phyloP scores from a whole-genome alignment of 2,888 invertebrate genomes.

The Alsophila aescularia region DNA sequence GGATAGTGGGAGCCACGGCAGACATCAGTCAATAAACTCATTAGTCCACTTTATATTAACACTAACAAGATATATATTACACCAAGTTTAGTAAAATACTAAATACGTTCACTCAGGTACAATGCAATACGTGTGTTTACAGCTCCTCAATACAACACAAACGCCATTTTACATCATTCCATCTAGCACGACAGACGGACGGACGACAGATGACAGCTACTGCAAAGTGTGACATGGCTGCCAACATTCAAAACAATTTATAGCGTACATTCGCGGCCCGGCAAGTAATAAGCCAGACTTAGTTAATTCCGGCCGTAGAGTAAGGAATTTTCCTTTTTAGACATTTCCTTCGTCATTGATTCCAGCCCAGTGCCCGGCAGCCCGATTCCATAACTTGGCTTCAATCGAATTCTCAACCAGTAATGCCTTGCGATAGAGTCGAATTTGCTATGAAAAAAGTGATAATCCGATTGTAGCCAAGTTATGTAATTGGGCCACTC shows the following conservation, averaged over 20 bases:
- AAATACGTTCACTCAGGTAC: slow-evolving; percentile 43
- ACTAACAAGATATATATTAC: slow-evolving; percentile 53
- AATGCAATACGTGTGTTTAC: slow-evolving; percentile 70
- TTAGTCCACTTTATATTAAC: slow-evolving; percentile 73
- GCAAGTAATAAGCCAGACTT: no score
- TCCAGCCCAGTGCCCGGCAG: no score
- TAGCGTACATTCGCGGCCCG: not conserved
- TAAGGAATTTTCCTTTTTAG: no score
- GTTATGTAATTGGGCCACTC: no score
- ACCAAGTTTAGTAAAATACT: slow-evolving; percentile 33
- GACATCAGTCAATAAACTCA: slow-evolving; percentile 84
- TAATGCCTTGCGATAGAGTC: no score
- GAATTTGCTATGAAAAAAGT: no score
- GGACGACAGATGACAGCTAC: slow-evolving; percentile 30
- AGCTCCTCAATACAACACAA: slow-evolving; percentile 72
- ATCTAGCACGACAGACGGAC: not conserved
- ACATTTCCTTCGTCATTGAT: no score
- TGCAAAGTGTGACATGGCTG: not conserved
- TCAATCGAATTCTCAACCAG: no score
- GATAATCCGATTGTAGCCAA: no score
- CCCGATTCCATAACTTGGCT: no score
- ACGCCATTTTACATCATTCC: slow-evolving; percentile 74
- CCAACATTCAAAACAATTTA: slow-evolving; percentile 2
- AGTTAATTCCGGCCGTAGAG: not conserved
- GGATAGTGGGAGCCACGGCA: slow-evolving; percentile 83